phyloP scores from a whole-genome alignment of 2,888 invertebrate genomes.

The Sesia bembeciformis region DNA sequence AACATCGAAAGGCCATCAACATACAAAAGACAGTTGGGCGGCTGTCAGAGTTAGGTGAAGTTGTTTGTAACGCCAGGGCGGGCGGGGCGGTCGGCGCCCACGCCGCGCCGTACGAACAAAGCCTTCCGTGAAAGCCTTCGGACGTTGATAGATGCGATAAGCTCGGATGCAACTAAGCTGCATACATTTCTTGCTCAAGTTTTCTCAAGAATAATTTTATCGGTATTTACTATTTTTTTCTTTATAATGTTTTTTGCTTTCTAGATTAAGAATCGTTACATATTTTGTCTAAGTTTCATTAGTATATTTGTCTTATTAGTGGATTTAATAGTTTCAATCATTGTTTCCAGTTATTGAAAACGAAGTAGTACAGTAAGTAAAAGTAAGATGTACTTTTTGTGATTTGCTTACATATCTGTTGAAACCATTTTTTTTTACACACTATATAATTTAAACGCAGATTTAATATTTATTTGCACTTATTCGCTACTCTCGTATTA shows the following conservation, averaged over 20 bases:
- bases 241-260: not conserved
- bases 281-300: too few species aligned
- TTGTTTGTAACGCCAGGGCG: conserved; percentile 53
- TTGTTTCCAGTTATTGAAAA: too few species aligned
- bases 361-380: too few species aligned
- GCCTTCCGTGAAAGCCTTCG: conserved; percentile 69
- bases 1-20: not conserved
- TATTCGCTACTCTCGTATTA: too few species aligned
- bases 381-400: too few species aligned
- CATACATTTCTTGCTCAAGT: conserved; percentile 67
- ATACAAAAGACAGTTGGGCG: conserved; percentile 47
- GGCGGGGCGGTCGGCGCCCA: conserved; percentile 24
- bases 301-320: too few species aligned
- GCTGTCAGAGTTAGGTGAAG: conserved; percentile 47
- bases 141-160: conserved; percentile 70
- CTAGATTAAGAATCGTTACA: not conserved
- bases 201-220: conserved; percentile 40
- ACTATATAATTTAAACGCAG: too few species aligned
- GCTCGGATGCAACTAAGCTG: conserved; percentile 72
- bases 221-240: conserved; percentile 10
- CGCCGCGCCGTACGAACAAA: conserved; percentile 48
- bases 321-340: too few species aligned
- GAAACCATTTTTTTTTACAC: too few species aligned
- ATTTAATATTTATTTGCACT: too few species aligned
- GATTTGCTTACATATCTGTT: too few species aligned